phyloP scores from a whole-genome alignment of 2,113 vertebrate species.

The Pteronura brasiliensis region DNA sequence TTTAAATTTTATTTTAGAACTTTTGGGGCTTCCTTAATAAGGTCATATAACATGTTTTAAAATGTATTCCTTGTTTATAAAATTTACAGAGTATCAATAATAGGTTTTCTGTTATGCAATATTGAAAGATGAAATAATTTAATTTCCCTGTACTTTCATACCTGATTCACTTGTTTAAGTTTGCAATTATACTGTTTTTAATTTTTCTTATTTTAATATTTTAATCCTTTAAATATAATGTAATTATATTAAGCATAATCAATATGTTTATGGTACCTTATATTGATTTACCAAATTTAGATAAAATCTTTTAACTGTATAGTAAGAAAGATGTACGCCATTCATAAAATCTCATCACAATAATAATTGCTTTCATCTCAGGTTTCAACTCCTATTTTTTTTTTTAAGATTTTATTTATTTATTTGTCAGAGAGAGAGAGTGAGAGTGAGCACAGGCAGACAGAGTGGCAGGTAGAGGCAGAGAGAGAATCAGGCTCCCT shows the following conservation, averaged over 20 bases:
- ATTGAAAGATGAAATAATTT: not conserved
- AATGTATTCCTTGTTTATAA: not conserved
- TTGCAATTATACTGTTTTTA: not conserved
- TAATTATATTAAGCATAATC: not conserved
- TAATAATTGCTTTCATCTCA: not conserved
- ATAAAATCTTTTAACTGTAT: not conserved
- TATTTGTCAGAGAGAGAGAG: too few relatives aligned
- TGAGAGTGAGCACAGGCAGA: too few relatives aligned
- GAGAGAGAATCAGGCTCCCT: too few relatives aligned
- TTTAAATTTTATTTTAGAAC: not conserved
- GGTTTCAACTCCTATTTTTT: not conserved
- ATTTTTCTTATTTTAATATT: not conserved
- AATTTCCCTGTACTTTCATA: not conserved
- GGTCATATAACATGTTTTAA: not conserved
- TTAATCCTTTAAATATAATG: not conserved
- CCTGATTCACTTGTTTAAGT: not conserved
- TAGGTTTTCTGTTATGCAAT: not conserved
- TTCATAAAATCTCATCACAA: not conserved
- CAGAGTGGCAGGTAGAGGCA: too few relatives aligned
- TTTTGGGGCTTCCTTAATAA: not conserved
- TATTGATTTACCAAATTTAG: not conserved
- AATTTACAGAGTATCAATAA: not conserved
- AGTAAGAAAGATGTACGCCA: not conserved
- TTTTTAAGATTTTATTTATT: too few relatives aligned
- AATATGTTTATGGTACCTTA: not conserved